Evolutionary conservation across 2,113 vertebrate species (phyloP).

Genomic region (Cololabis saira): DNA sequence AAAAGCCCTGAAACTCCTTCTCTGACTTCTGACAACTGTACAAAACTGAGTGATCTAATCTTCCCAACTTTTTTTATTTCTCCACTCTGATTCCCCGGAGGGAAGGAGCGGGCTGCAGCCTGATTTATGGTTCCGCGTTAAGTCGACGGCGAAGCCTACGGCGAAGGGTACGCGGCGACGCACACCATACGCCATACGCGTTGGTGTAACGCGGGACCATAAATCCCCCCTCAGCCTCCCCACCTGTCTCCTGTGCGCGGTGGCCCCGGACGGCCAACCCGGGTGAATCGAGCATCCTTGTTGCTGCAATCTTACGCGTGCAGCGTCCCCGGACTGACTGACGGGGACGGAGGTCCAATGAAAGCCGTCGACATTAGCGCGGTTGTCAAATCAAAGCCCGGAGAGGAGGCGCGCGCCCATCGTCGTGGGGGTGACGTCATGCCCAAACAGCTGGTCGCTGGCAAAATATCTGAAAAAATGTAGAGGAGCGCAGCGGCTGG

Average conservation of each 20-base stretch:
- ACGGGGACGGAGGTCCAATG: slow-evolving; percentile 72
- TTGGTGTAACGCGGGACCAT: no score
- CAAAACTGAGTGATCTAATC: neutral
- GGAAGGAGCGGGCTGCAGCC: neutral
- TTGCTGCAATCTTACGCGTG: slow-evolving; percentile 70
- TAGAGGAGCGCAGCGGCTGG: slow-evolving; percentile 80
- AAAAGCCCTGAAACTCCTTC: neutral
- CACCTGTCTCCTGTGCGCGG: slow-evolving; percentile 17
- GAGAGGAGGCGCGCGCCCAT: slow-evolving; percentile 71
- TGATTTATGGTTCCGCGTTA: no score
- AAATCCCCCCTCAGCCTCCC: no score
- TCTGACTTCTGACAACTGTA: neutral
- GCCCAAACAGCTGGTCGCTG: slow-evolving; percentile 85
- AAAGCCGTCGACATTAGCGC: slow-evolving; percentile 48
- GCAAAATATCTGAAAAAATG: slow-evolving; percentile 82
- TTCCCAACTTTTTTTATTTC: slow-evolving; percentile 9
- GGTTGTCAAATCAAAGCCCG: slow-evolving; percentile 75
- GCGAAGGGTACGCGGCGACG: no score
- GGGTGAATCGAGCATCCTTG: slow-evolving; percentile 47
- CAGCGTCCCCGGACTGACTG: slow-evolving; percentile 68
- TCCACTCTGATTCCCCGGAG: slow-evolving; percentile 22
- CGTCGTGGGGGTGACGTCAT: slow-evolving; percentile 82
- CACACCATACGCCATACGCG: no score
- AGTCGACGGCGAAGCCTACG: no score
- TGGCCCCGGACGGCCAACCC: slow-evolving; percentile 44